Evolutionary conservation across 1,140 invertebrate species (phyloP), one percentile per base, ranked within the genome.

Genomic region (Schlechtendalia chinensis): DNA sequence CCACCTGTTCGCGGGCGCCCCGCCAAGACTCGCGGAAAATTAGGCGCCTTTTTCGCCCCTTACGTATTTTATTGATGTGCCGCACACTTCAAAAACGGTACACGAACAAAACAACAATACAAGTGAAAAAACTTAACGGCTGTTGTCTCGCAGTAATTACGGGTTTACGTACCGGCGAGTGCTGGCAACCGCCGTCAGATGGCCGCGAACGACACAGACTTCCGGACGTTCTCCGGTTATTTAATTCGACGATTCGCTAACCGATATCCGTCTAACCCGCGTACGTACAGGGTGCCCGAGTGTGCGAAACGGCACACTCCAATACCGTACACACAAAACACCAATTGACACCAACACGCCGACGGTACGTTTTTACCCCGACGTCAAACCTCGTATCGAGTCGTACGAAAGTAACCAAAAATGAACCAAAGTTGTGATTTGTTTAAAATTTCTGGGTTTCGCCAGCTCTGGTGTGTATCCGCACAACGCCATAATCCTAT

Each of bases 1-100:
- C 75, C 75, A 79, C 75, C 75, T 79, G 75, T 79, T 79, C 75
- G 47, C 14, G 10, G 56, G 58, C 75, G 24, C 75, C 75, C 75
- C 75, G 75, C 58, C 75, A 79, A 63, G 75, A 50, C 39, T 61
- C 75, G 75, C 75, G 75, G 75, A 79, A 63, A 79, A 79, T 79
- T 79, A 79, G 75, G 75, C 75, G 16, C 39, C 45, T 39, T 59
- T 59, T 39, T 45, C n/a, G n/a, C 6, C 32, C 54, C 58, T 50
- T 50, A 12, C 14, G 8, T 12, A 1, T 50, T 8, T 50, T 50
- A 14, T 45, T 45, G 58, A 79, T 77, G 56, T 77, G 59, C 74
- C 74, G 74, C 74, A 59, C 74, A 77, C 74, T 77, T 77, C 74
- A 59, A 77, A 59, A 50, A 50, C 74, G 74, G 54, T 58, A 77